Evolutionary conservation across 2,113 vertebrate species (phyloP).

Genomic region (Polypterus bichir): DNA sequence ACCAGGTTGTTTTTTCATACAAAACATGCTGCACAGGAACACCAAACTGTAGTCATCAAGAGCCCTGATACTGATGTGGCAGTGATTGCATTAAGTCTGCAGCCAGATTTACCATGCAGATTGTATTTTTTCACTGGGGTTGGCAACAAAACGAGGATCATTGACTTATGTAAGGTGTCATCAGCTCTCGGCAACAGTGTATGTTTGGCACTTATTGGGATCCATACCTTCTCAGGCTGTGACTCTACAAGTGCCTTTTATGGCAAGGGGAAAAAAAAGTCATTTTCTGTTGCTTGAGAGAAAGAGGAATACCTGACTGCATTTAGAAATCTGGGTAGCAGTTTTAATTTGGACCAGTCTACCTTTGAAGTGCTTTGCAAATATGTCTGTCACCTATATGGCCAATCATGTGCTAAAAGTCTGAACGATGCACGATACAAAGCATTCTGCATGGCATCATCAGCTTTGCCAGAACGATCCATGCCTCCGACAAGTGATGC

Average conservation of each 20-base stretch:
- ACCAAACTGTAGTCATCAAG: conserved; percentile 19
- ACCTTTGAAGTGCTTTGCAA: no score
- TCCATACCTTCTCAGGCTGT: no score
- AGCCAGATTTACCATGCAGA: conserved; percentile 17
- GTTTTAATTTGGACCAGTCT: no score
- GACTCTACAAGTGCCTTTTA: no score
- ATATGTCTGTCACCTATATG: no score
- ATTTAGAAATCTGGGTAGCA: no score
- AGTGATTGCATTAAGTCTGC: conserved; percentile 23
- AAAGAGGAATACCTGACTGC: no score
- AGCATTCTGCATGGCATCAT: conserved; percentile 17
- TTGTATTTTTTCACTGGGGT: conserved; percentile 19
- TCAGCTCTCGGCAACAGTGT: no score
- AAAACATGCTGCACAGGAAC: conserved; percentile 22
- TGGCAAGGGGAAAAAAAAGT: no score
- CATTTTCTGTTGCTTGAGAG: no score
- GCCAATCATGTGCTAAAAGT: conserved; percentile 15
- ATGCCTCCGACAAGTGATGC: conserved; percentile 15
- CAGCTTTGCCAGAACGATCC: conserved; percentile 19
- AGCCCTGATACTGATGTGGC: conserved; percentile 21
- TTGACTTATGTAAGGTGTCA: no score
- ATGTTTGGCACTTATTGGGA: no score
- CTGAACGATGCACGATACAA: conserved; percentile 19
- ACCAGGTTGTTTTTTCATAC: conserved; percentile 24
- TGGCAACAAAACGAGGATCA: conserved; percentile 17